Evolutionary conservation across 2,113 vertebrate species (phyloP).

Genomic region (Pachypanchax playfairii): DNA sequence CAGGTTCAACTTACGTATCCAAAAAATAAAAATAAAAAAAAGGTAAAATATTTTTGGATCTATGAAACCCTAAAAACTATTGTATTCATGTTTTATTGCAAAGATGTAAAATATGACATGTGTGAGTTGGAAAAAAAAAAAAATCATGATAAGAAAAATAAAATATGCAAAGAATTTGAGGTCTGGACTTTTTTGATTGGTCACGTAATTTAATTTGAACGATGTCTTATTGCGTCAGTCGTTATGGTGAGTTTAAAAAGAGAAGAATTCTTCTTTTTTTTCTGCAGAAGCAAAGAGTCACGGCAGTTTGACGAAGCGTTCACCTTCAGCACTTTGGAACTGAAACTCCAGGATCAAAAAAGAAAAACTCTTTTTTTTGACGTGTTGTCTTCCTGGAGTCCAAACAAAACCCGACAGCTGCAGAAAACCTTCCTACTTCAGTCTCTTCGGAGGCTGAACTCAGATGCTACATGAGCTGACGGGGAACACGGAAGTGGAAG

Average conservation of each 20-base stretch:
- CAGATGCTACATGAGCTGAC: constrained; percentile 30
- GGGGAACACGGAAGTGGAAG: constrained; percentile 29
- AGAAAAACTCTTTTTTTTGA: too few relatives aligned
- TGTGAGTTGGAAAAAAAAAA: constrained; percentile 94
- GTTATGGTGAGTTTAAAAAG: not conserved
- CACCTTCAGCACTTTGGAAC: too few relatives aligned
- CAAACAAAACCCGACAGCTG: constrained; percentile 22
- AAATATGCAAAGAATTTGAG: constrained; percentile 98
- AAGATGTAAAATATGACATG: constrained; percentile 99
- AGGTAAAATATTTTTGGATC: constrained; percentile 98
- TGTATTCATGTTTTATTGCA: constrained; percentile 99
- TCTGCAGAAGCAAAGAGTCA: not conserved
- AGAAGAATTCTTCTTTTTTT: too few relatives aligned
- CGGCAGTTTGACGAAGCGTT: not conserved
- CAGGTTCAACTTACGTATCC: constrained; percentile 76
- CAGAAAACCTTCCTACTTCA: constrained; percentile 16
- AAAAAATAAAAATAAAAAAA: constrained; percentile 65
- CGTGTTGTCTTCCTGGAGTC: not conserved
- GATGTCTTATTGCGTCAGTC: not conserved
- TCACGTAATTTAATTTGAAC: not conserved
- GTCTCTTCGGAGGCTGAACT: constrained; percentile 37
- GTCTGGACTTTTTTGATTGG: constrained; percentile 77
- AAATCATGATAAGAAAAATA: constrained; percentile 90
- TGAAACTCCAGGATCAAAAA: too few relatives aligned
- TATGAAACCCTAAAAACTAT: constrained; percentile 98